These are phyloP conservation scores for Drosophila yooni DNA, from an alignment of 2,888 invertebrate species.

Conservation along the genomic window DNA sequence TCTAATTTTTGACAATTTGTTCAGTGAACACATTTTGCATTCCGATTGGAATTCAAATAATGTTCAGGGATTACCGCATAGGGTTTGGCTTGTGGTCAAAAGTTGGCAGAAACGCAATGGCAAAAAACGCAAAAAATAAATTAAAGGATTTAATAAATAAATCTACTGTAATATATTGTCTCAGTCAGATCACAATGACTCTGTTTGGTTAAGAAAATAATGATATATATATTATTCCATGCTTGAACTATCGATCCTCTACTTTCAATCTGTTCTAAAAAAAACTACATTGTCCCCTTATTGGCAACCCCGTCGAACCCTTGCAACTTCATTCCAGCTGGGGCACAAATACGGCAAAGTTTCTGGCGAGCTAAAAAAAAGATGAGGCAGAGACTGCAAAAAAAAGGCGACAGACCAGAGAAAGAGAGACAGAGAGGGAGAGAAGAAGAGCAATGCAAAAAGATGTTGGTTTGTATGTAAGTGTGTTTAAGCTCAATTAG, in stretches of 20 bases:
- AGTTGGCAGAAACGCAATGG: neutral
- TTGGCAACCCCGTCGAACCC: constrained; percentile 29
- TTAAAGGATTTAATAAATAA: neutral
- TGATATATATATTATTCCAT: neutral
- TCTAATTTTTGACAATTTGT: constrained; percentile 45
- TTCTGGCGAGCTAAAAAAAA: constrained; percentile 26
- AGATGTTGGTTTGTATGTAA: constrained; percentile 44
- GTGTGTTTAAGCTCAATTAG: constrained; percentile 78
- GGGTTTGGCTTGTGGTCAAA: constrained; percentile 7
- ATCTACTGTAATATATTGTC: neutral
- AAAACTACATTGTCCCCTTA: constrained; percentile 39
- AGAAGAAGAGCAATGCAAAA: constrained; percentile 15
- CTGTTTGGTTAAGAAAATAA: neutral
- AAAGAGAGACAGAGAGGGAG: neutral
- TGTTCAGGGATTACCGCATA: constrained; percentile 7
- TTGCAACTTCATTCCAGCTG: constrained; percentile 17
- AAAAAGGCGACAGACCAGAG: constrained; percentile 22
- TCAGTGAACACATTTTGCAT: constrained; percentile 18
- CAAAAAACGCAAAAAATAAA: neutral
- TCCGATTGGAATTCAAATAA: constrained; percentile 5
- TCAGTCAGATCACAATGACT: neutral
- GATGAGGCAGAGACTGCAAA: constrained; percentile 30
- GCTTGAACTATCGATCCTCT: neutral
- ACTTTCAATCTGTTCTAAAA: neutral
- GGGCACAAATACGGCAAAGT: constrained; percentile 60